Percentiles rank a stretch among this genome's conserved stretches.
phyloP scores from a whole-genome alignment of 2,113 vertebrate species.

The Percina caprodes region DNA sequence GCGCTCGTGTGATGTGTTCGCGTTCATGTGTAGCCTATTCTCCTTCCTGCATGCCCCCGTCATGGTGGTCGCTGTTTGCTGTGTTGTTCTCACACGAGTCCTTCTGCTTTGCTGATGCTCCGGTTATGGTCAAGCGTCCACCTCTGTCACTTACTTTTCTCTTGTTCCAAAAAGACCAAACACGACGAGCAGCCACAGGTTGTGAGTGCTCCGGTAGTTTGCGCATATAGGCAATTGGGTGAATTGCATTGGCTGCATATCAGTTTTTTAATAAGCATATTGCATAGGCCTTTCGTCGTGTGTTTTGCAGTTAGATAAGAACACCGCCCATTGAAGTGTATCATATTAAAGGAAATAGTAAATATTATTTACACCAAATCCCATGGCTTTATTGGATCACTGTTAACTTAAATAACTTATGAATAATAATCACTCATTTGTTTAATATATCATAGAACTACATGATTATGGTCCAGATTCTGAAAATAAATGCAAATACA shows the following conservation, averaged over 20 bases:
- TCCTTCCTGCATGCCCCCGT: constrained; percentile 45
- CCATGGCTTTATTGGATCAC: no score
- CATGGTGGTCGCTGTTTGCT: constrained; percentile 80
- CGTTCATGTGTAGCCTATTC: constrained; percentile 49
- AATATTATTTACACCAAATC: not conserved
- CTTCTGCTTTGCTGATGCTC: constrained; percentile 22
- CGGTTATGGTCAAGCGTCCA: constrained; percentile 13
- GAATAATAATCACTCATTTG: not conserved
- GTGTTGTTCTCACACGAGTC: constrained; percentile 26
- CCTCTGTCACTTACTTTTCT: constrained; percentile 45
- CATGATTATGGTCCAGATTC: not conserved
- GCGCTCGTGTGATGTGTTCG: constrained; percentile 21
- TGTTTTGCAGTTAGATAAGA: not conserved
- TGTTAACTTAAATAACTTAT: not conserved
- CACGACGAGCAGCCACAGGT: constrained; percentile 77
- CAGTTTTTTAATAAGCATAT: not conserved
- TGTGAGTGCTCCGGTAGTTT: constrained; percentile 40
- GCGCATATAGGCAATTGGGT: not conserved
- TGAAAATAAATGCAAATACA: not conserved
- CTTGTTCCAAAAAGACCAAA: constrained; percentile 16
- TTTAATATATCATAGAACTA: rapidly evolving
- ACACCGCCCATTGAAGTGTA: not conserved
- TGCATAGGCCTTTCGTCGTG: constrained; percentile 14
- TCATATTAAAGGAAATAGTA: not conserved
- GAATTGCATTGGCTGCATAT: constrained; percentile 8